Evolutionary conservation across 1,140 invertebrate species (phyloP).

Genomic region (Drosophila sulfurigaster): DNA sequence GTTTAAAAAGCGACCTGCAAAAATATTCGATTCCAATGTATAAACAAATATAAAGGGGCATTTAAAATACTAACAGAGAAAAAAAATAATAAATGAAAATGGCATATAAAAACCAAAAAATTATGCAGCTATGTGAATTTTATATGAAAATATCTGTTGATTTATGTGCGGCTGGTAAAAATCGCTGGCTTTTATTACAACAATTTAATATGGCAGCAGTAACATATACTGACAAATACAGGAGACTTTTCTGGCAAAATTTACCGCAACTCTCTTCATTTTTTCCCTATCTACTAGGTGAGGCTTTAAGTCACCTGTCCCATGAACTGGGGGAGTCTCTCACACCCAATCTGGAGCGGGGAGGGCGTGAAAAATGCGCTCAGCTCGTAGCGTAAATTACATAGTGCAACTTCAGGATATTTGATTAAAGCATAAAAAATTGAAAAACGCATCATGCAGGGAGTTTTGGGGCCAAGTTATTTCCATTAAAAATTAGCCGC

Average conservation of each 20-base stretch:
- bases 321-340: too few species aligned
- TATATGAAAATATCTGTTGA: constrained; percentile 46
- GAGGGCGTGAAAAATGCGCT: constrained; percentile 44
- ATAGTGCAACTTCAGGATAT: constrained; percentile 45
- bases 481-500: constrained; percentile 75
- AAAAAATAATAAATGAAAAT: constrained; percentile 18
- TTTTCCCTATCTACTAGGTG: background rate
- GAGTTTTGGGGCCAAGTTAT: constrained; percentile 61
- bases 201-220: constrained; percentile 41
- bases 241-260: background rate
- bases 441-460: constrained; percentile 36
- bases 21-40: constrained; percentile 32
- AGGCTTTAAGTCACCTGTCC: constrained; percentile 16
- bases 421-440: constrained; percentile 70
- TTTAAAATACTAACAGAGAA: constrained; percentile 24
- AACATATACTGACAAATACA: constrained; percentile 25
- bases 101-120: constrained; percentile 24
- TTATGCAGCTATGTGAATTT: constrained; percentile 43
- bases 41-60: constrained; percentile 46
- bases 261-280: background rate
- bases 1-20: constrained; percentile 4
- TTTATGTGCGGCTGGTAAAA: constrained; percentile 42
- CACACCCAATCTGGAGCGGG: background rate
- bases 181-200: constrained; percentile 46
- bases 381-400: constrained; percentile 47